Evolutionary conservation across 2,113 vertebrate genomes (phyloP).

Genomic region (Carassius gibelio): DNA sequence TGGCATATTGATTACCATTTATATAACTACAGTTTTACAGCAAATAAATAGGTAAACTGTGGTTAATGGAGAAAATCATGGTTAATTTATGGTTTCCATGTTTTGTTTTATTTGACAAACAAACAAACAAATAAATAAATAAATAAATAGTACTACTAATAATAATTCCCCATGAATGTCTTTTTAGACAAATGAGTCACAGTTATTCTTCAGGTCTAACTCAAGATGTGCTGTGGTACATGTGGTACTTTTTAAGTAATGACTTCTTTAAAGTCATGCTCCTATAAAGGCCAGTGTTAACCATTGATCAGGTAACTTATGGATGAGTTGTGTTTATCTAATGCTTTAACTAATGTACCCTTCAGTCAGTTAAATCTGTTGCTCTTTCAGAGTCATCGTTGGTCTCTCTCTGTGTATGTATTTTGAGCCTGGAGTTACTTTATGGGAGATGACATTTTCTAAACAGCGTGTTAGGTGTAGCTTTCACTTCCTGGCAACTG

Average conservation of each 20-base stretch:
- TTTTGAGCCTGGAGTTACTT: background rate
- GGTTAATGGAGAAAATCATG: too few relatives aligned
- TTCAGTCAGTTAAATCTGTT: background rate
- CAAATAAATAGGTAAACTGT: too few relatives aligned
- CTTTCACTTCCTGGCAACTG: background rate
- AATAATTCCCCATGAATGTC: too few relatives aligned
- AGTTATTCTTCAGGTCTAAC: background rate
- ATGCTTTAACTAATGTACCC: background rate
- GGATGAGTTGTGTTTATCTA: background rate
- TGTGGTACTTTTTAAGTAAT: background rate
- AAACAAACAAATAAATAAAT: too few relatives aligned
- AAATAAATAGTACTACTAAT: too few relatives aligned
- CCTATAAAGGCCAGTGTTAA: background rate
- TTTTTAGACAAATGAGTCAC: too few relatives aligned
- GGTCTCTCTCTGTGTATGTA: background rate
- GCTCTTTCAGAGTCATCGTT: background rate
- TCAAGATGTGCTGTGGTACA: background rate
- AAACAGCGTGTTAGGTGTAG: background rate
- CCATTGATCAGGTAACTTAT: background rate
- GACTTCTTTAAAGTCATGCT: background rate
- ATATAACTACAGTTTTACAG: too few relatives aligned
- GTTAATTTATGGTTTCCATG: too few relatives aligned
- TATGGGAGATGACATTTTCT: background rate
- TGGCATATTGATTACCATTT: too few relatives aligned
- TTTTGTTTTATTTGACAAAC: too few relatives aligned